These are phyloP conservation scores for Oreochromis niloticus DNA, from an alignment of 2,113 vertebrate genomes.

Conservation along the genomic window DNA sequence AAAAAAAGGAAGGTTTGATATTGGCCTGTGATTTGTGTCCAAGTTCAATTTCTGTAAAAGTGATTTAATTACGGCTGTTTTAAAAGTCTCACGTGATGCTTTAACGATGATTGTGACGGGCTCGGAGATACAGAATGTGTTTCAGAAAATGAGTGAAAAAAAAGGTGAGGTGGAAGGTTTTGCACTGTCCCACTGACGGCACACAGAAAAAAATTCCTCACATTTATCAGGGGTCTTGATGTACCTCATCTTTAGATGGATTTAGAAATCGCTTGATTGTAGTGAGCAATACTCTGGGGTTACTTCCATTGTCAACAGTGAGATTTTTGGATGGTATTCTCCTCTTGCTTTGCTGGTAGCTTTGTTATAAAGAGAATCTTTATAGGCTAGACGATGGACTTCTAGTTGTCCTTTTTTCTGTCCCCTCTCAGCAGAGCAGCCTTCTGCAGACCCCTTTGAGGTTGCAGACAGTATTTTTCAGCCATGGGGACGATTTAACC, in stretches of 20 bases:
- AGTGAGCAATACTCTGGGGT: not conserved
- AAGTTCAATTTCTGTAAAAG: not conserved
- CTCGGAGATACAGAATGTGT: not conserved
- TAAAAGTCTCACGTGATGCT: not conserved
- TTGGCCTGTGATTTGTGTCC: not conserved
- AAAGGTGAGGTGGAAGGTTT: not conserved
- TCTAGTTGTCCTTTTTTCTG: not conserved
- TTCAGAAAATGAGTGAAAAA: not conserved
- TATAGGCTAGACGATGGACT: not conserved
- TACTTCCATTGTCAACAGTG: not conserved
- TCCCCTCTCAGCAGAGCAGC: not conserved
- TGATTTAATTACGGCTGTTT: not conserved
- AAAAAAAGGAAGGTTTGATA: not conserved
- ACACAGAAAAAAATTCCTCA: not conserved
- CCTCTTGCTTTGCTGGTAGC: not conserved
- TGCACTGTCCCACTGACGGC: not conserved
- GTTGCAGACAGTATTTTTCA: not conserved
- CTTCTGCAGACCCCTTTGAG: not conserved
- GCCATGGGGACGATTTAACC: not conserved
- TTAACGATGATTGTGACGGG: not conserved
- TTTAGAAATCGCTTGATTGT: not conserved
- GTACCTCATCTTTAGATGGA: not conserved
- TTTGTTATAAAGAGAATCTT: not conserved
- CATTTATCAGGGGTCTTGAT: not conserved
- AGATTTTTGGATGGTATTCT: not conserved